Base-by-base conservation (phyloP, 1,140 invertebrate species). In the Himalopsyche phryganea region DNA sequence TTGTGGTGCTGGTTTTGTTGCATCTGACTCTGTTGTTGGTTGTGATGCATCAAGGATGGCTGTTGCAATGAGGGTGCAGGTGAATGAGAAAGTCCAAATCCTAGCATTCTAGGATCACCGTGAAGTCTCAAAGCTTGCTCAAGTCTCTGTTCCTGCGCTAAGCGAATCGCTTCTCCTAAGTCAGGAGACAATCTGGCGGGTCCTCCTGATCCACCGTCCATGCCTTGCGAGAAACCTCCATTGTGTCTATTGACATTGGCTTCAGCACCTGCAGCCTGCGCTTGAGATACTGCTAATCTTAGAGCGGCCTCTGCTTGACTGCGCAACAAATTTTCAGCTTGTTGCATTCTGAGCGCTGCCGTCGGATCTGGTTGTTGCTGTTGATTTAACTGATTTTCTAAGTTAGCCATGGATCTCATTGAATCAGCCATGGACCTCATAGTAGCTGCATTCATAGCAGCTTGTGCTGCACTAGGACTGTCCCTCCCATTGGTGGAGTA, bases 271-370 rank as follows among this genome's bases (percentile, higher is more conserved):
- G 63, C 58, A 44, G 65, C 60, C 51, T 80, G 71, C 33, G 81
- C 80, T 56, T 81, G 79, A 0, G 79, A 78, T 63, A 91, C 89
- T 11, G 90, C 90, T 60, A 92, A 71, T 66, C 91, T 79, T 11
- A 92, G 79, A 1, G 90, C 87, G 14, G 86, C 89, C 68, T 92
- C 90, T 0, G 90, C 89, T 64, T 92, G 90, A 47, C 88, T 89
- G 66, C 89, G 81, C 11, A 92, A 73, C 9, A 93, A 76, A 0
- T 88, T 90, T 71, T 92, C 88, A 1, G 88, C 87, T 67, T 89
- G 87, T 57, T 82, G 81, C 77, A 92, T 88, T 53, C 89, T 78
- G 6, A 92, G 72, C 1, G 89, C 85, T 5, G 88, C 84, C 65
- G 86, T 84, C 3, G 78, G 76, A 40, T 77, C 76, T 14, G 80